Evolutionary conservation across 2,113 vertebrate species (phyloP), one percentile per base, ranked within the genome.

Genomic region (Psittacus erithacus): DNA sequence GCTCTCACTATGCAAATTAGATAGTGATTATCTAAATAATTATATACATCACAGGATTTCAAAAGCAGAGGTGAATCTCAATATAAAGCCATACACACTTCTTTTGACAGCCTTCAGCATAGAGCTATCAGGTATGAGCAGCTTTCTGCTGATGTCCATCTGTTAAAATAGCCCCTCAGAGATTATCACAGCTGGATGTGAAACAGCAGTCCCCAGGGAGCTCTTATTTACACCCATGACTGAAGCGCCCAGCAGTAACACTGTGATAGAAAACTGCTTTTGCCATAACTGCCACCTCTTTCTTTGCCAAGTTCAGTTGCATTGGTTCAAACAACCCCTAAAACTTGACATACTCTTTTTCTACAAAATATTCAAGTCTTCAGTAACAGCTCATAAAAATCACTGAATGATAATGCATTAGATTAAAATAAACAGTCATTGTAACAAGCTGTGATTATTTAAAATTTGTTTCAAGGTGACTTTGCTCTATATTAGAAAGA

Each of bases 381-480:
- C 23, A 88, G 52, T 73, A 27, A 83, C 17, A 35, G 35, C 41
- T 83, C 73, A 67, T 16, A 75, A 23, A 82, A 91, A 59, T 50
- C 62, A 95, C 73, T 92, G 83, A 82, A 89, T 41, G 59, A 53
- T 86, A 91, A 91, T 82, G 91, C 63, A 88, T 77, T 92, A 85
- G 35, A 71, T 84, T 89, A 53, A 38, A 94, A 29, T 76, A 81
- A 71, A 50, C 64, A 38, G 50, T 83, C 82, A 74, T 92, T 96
- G 92, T 71, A 73, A 82, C 17, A 79, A 70, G 59, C 47, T 41
- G 70, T 39, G 74, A 83, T 95, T 86, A 79, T 94, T 97, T 92
- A 57, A 88, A 85, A 70, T 29, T 44, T 78, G 46, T 92, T 95
- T 95, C 81, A 97, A 97, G 92, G 93, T 96, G 73, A 93, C 82